These are phyloP conservation scores for Plebejus melissa DNA, from an alignment of 2,888 invertebrate genomes.

Conservation along the genomic window DNA sequence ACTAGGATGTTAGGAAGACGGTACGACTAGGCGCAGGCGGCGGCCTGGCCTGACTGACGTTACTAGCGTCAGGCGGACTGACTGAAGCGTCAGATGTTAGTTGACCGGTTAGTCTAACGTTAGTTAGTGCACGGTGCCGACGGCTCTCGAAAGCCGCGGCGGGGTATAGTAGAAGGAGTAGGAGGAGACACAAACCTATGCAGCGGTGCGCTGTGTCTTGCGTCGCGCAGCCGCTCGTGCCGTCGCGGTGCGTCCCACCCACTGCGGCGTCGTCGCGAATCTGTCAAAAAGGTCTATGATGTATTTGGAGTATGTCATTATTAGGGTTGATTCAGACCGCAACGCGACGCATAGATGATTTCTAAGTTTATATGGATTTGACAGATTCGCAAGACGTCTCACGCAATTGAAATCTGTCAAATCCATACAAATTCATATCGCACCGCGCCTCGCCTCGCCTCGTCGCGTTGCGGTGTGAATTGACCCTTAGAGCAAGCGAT, in stretches of 20 bases:
- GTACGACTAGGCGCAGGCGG: constrained; percentile 53
- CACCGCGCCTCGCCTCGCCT: too few species aligned
- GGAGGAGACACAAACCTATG: constrained; percentile 75
- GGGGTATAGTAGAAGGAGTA: constrained; percentile 59
- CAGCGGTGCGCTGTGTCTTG: constrained; percentile 62
- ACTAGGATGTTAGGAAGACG: constrained; percentile 46
- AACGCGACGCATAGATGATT: too few species aligned
- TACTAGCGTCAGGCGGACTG: not conserved
- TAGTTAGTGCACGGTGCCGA: constrained; percentile 65
- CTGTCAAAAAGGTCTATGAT: constrained; percentile 42
- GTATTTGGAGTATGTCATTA: too few species aligned
- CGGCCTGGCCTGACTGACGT: constrained; percentile 45
- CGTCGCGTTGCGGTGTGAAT: too few species aligned
- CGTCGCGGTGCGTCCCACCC: constrained; percentile 42
- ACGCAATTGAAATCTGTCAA: too few species aligned
- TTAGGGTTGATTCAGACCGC: too few species aligned
- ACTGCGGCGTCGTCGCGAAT: constrained; percentile 64
- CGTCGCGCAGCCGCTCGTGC: constrained; percentile 57
- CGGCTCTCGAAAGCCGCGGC: constrained; percentile 52
- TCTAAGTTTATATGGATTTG: too few species aligned
- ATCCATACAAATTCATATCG: too few species aligned
- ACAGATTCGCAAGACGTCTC: too few species aligned
- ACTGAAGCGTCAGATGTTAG: not conserved
- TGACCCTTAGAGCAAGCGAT: too few species aligned
- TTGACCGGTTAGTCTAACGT: constrained; percentile 30